A percentile compares a stretch with the other conserved stretches of the same genome.
phyloP scores from a whole-genome alignment of 2,113 vertebrate species.

The Agelaius tricolor region DNA sequence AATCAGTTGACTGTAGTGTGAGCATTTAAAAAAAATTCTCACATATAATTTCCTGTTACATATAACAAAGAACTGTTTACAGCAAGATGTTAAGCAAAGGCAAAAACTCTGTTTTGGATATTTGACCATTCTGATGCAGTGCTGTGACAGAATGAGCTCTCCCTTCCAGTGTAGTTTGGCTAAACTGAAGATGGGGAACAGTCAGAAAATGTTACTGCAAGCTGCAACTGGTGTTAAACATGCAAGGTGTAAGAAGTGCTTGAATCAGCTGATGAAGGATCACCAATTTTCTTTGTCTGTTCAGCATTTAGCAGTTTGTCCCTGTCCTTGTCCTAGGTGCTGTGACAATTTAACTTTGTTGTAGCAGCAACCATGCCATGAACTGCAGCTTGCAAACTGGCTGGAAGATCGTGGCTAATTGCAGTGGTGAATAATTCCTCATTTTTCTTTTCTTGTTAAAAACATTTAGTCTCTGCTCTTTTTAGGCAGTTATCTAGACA shows the following conservation, averaged over 20 bases:
- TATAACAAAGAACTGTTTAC: background rate
- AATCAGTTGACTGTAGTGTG: background rate
- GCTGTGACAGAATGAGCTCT: background rate
- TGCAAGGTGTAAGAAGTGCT: background rate
- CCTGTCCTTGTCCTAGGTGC: background rate
- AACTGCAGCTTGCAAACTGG: background rate
- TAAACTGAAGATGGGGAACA: background rate
- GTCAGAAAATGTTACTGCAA: background rate
- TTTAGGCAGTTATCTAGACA: background rate
- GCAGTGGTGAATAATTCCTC: background rate
- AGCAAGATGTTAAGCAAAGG: background rate
- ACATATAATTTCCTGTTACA: background rate
- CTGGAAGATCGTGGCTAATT: background rate
- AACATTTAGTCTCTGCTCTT: background rate
- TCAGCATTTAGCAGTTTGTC: background rate
- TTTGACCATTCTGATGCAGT: background rate
- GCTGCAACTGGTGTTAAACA: background rate
- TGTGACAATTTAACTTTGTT: background rate
- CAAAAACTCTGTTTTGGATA: background rate
- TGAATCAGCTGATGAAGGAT: background rate
- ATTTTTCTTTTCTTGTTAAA: background rate
- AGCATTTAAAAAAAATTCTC: background rate
- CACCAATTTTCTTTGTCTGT: background rate
- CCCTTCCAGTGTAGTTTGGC: background rate
- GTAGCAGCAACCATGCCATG: background rate